phyloP scores from a whole-genome alignment of 2,888 invertebrate species.

The Meghimatium bilineatum region DNA sequence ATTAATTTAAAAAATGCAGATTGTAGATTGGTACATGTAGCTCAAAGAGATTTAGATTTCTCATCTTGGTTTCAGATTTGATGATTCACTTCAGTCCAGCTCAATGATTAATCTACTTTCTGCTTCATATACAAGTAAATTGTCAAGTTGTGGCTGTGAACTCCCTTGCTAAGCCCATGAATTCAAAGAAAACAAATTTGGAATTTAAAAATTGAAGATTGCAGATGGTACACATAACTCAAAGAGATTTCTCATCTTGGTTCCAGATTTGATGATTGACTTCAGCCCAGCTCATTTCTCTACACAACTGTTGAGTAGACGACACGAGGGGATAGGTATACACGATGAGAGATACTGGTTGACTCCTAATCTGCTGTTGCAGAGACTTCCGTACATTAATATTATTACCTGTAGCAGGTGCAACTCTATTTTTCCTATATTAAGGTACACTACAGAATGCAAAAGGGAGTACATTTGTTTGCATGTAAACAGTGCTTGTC shows the following conservation, averaged over 20 bases:
- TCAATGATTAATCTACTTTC: too few relatives aligned
- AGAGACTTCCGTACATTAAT: background rate
- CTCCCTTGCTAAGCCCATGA: too few relatives aligned
- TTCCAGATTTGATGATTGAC: background rate
- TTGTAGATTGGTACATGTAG: background rate
- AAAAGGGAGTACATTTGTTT: background rate
- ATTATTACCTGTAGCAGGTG: background rate
- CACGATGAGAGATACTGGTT: background rate
- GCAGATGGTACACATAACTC: background rate
- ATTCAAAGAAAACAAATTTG: too few relatives aligned
- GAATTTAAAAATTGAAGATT: background rate
- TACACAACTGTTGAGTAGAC: background rate
- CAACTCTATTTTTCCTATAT: background rate
- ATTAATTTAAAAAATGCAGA: too few relatives aligned
- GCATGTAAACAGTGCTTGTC: background rate
- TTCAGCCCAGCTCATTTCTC: background rate
- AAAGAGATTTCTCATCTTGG: background rate
- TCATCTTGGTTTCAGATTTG: background rate
- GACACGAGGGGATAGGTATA: background rate
- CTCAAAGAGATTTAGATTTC: background rate
- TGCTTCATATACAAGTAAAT: too few relatives aligned
- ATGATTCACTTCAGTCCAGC: too few relatives aligned
- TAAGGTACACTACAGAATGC: constrained; percentile 11
- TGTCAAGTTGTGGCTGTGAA: too few relatives aligned
- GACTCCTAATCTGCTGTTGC: background rate